phyloP scores from a whole-genome alignment of 1,140 invertebrate species.

The Drusus annulatus region DNA sequence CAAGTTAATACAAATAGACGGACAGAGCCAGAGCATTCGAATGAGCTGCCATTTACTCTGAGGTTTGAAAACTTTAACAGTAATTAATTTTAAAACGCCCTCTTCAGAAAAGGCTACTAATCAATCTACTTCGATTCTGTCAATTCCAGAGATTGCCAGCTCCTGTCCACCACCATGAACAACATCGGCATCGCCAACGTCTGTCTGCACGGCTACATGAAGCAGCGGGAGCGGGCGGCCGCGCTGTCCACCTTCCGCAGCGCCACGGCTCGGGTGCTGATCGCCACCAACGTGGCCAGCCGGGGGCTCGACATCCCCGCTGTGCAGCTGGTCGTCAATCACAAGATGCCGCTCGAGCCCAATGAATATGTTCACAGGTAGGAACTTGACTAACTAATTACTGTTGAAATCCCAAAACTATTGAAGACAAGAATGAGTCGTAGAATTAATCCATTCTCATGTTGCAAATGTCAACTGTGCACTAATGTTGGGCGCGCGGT shows the following conservation, averaged over 20 bases:
- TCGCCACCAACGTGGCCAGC: constrained; percentile 97
- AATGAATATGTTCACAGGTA: constrained; percentile 94
- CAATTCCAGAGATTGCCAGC: constrained; percentile 83
- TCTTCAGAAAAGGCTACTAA: too few species aligned
- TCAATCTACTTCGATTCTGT: constrained; percentile 55
- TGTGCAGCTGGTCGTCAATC: constrained; percentile 95
- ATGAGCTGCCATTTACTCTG: too few species aligned
- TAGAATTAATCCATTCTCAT: too few species aligned
- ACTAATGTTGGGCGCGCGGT: too few species aligned
- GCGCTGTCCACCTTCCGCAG: constrained; percentile 90
- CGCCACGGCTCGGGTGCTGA: constrained; percentile 86
- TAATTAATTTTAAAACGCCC: too few species aligned
- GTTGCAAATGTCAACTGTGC: too few species aligned
- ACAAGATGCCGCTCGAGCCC: constrained; percentile 89
- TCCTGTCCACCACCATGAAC: constrained; percentile 88
- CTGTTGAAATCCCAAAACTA: too few species aligned
- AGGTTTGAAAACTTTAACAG: too few species aligned
- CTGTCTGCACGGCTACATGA: constrained; percentile 88
- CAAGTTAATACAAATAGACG: too few species aligned
- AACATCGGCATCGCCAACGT: constrained; percentile 91
- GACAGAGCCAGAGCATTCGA: too few species aligned
- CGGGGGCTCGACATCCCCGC: constrained; percentile 91
- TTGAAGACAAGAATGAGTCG: too few species aligned
- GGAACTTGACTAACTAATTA: too few species aligned
- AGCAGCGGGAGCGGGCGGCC: constrained; percentile 84